Evolutionary conservation across 2,113 vertebrate genomes (phyloP), one percentile per base, ranked within the genome.

Genomic region (Procapra przewalskii): DNA sequence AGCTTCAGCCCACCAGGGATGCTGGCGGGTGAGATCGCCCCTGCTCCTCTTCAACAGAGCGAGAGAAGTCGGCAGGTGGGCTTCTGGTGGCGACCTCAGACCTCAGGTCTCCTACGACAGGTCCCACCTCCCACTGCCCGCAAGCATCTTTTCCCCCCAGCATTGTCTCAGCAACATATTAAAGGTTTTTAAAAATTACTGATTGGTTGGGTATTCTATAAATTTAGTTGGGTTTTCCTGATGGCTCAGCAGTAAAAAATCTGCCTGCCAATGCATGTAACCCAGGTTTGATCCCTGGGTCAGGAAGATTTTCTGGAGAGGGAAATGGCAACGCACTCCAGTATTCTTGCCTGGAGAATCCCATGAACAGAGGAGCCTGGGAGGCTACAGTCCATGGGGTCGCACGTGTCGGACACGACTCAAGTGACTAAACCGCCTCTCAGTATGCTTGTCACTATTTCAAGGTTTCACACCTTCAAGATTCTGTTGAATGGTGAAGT

Each of bases 121-220:
- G 3, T 21, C 60, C 17, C 5, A 16, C 23, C 16, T n/a, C 25
- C 36, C 16, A 54, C 17, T 36, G 6, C 6, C n/a, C 99, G 98
- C 64, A 98, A 94, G 57, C 98, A 98, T 0, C 99, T 97, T 0
- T 19, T 23, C 0, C 48, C 31, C 25, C 2, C 7, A 52, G 45
- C 40, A 50, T 7, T 48, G 15, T 82, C 67, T 94, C 48, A 77
- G n/a, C 5, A 77, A 75, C 40, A 92, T 10, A 82, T 45, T 29
- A 31, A 95, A 52, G 5, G 12, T 48, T 19, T 45, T 79, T 54
- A 71, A 11, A 12, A 85, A 77, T 25, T 40, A 77, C 0, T 43
- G 21, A 89, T n/a, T 48, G 25, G 50, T 67, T 4, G 43, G 48
- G 16, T 67, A 59, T 7, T 23, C 67, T 75, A 25, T 75, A 71